These are phyloP conservation scores for Eonycteris spelaea DNA, from an alignment of 2,113 vertebrate species.

Conservation along the genomic window DNA sequence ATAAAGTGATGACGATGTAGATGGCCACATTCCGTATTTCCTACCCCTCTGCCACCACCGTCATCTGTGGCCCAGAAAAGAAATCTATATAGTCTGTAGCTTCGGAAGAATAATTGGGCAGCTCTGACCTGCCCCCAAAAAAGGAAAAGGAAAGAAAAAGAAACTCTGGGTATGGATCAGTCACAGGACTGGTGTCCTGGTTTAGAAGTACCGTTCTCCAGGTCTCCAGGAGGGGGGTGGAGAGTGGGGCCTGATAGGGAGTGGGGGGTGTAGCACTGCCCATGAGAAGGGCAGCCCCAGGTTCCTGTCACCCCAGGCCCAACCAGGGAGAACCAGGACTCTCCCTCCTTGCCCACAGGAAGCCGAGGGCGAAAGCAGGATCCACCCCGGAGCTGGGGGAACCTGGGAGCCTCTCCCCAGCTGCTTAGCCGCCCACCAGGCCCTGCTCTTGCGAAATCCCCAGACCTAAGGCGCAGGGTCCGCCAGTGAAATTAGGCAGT, in stretches of 20 bases:
- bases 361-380: background rate
- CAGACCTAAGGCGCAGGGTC: background rate
- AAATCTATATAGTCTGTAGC: background rate
- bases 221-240: background rate
- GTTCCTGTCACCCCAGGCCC: rapidly evolving
- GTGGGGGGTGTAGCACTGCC: background rate
- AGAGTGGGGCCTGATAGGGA: background rate
- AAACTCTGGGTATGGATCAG: background rate
- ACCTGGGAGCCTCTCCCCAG: background rate
- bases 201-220: background rate
- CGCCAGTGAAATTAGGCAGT: background rate
- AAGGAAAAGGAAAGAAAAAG: background rate
- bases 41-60: background rate
- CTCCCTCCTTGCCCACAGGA: rapidly evolving
- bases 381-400: background rate
- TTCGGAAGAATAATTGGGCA: background rate
- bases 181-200: background rate
- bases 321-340: rapidly evolving
- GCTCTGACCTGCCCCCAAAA: background rate
- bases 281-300: background rate
- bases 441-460: background rate
- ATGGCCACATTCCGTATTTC: constrained; percentile 37
- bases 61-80: background rate
- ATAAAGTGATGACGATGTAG: constrained; percentile 72
- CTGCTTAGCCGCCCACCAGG: background rate